These are phyloP conservation scores for Acridotheres tristis DNA, from an alignment of 2,797 vertebrate species.

Conservation along the genomic window DNA sequence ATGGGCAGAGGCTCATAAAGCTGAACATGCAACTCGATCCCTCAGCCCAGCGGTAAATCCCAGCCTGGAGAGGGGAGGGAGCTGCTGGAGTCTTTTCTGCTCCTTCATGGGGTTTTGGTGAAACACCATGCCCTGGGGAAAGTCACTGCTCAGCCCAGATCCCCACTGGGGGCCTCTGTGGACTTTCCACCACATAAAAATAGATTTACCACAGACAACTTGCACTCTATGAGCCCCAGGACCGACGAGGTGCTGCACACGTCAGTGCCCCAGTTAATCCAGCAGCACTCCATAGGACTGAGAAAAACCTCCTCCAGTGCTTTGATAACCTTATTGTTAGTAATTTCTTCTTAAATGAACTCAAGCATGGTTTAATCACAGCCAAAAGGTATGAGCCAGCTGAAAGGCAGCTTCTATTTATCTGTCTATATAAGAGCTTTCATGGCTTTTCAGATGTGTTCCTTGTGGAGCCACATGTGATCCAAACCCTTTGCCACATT, in stretches of 20 bases:
- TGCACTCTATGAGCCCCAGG: not conserved
- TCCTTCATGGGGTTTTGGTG: not conserved
- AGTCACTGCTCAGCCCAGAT: not conserved
- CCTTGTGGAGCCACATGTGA: not conserved
- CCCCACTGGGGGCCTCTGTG: not conserved
- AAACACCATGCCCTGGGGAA: rapidly evolving
- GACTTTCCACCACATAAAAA: slow-evolving; percentile 1
- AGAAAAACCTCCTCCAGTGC: not conserved
- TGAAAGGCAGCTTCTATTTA: not conserved
- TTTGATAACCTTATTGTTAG: not conserved
- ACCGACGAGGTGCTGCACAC: not conserved
- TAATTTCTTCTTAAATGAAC: not conserved
- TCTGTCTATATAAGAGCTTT: not conserved
- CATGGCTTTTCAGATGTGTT: not conserved
- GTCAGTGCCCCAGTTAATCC: not conserved
- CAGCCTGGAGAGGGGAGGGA: not conserved
- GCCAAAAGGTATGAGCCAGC: not conserved
- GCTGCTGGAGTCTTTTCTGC: not conserved
- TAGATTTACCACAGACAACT: not conserved
- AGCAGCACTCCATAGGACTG: not conserved
- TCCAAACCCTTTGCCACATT: not conserved
- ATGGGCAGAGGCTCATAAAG: rapidly evolving
- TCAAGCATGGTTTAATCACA: not conserved
- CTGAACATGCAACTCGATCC: rapidly evolving
- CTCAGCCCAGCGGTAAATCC: rapidly evolving